Evolutionary conservation across 2,797 vertebrate genomes (phyloP).

Genomic region (Pangasius sanitwongsei): DNA sequence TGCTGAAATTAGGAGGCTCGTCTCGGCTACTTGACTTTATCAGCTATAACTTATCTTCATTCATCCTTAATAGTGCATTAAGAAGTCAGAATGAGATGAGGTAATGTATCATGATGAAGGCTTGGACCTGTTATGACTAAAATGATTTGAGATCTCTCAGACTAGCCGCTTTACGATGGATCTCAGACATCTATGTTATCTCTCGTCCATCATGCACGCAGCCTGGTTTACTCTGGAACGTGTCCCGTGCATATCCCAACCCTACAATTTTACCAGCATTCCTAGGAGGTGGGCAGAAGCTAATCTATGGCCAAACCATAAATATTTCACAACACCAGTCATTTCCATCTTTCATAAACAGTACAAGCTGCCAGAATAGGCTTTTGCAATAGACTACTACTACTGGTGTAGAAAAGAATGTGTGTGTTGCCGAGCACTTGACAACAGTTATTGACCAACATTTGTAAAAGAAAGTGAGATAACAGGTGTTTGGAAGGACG

Average conservation of each 20-base stretch:
- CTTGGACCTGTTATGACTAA: slow-evolving; percentile 1
- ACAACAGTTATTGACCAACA: not conserved
- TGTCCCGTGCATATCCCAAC: not conserved
- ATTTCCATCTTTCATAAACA: slow-evolving; percentile 1
- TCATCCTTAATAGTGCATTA: slow-evolving; percentile 40
- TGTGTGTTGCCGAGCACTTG: not conserved
- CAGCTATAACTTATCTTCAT: slow-evolving; percentile 42
- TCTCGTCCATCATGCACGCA: not conserved
- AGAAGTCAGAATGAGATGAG: slow-evolving; percentile 18
- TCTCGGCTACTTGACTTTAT: slow-evolving; percentile 30
- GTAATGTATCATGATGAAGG: slow-evolving; percentile 27
- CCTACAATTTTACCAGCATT: not conserved
- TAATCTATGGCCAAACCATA: slow-evolving; percentile 25
- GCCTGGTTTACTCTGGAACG: slow-evolving; percentile 30
- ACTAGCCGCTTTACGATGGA: slow-evolving; percentile 2
- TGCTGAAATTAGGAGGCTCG: slow-evolving; percentile 33
- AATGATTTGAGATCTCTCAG: slow-evolving; percentile 11
- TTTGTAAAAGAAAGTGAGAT: slow-evolving; percentile 21
- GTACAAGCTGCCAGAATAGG: not conserved
- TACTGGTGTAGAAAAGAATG: slow-evolving; percentile 3
- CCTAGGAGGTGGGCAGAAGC: slow-evolving; percentile 13
- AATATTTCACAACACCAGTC: slow-evolving; percentile 29
- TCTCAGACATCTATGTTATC: not conserved
- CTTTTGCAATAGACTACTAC: slow-evolving; percentile 1
- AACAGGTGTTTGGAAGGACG: slow-evolving; percentile 42